Evolutionary conservation across 2,888 invertebrate genomes (phyloP).

Genomic region (Plutella xylostella): DNA sequence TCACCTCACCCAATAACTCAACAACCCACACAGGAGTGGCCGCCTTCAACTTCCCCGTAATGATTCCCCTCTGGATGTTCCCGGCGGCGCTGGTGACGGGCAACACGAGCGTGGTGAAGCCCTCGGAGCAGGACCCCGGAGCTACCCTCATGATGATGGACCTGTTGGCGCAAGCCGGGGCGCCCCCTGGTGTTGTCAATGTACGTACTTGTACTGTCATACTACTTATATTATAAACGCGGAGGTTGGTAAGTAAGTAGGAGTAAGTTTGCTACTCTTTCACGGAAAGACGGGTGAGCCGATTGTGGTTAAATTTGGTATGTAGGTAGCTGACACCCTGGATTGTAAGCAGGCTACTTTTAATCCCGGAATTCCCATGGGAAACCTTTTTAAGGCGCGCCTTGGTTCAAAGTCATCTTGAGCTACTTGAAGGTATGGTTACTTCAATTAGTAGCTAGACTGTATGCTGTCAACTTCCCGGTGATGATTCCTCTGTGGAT

Average conservation of each 20-base stretch:
- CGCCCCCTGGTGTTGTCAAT: constrained; percentile 96
- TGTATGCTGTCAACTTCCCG: constrained; percentile 99
- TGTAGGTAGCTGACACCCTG: no score
- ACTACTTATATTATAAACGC: no score
- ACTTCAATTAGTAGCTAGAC: constrained; percentile 86
- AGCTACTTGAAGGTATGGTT: no score
- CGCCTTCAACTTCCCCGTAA: constrained; percentile 99
- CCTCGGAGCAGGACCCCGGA: constrained; percentile 98
- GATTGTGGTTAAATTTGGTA: no score
- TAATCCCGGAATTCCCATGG: no score
- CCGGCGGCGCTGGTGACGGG: constrained; percentile 89
- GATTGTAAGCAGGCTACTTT: no score
- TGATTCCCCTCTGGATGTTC: constrained; percentile 99
- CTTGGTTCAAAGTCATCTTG: no score
- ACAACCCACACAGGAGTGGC: constrained; percentile 90
- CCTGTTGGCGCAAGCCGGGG: constrained; percentile 91
- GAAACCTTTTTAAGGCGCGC: no score
- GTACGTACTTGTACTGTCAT: constrained; percentile 50
- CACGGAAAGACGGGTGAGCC: no score
- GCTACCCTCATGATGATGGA: constrained; percentile 96
- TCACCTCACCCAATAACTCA: no score
- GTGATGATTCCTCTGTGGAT: constrained; percentile 99
- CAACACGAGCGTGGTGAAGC: constrained; percentile 95
- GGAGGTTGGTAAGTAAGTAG: no score
- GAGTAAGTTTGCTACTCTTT: no score